Conservation (phyloP, 2,797 vertebrate genomes). For the Alosa sapidissima region DNA sequence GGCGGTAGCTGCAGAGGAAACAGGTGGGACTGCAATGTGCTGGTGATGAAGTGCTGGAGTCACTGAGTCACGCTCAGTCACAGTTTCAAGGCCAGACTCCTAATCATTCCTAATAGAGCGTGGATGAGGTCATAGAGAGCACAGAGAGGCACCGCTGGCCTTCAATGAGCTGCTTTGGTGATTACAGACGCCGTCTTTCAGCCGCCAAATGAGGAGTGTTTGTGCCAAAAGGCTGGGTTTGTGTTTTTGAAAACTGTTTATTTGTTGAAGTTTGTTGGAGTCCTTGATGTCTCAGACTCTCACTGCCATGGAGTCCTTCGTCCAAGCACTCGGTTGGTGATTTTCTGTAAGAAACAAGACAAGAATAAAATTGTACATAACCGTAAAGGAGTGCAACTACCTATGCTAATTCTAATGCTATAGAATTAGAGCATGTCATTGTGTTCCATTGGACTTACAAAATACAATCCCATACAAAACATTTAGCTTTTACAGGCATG, state of each 20-base stretch:
- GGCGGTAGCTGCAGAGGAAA: background rate
- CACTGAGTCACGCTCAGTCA: background rate
- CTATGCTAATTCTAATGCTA: background rate
- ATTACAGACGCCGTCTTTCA: background rate
- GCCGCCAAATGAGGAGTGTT: background rate
- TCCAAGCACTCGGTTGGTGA: conserved; percentile 47
- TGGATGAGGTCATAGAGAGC: background rate
- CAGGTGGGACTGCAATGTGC: background rate
- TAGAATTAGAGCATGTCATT: background rate
- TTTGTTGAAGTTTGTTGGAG: background rate
- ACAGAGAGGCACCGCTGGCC: background rate
- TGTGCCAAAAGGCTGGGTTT: background rate
- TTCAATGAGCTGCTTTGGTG: background rate
- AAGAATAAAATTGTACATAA: background rate
- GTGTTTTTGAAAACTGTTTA: background rate
- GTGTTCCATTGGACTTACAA: background rate
- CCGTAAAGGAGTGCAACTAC: background rate
- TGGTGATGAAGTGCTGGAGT: background rate
- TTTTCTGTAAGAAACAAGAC: conserved; percentile 39
- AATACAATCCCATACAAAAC: background rate
- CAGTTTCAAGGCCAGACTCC: too few relatives aligned
- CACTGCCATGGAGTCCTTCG: conserved; percentile 34
- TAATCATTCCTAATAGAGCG: background rate
- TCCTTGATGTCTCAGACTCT: background rate
- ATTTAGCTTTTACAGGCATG: background rate